These are phyloP conservation scores for Icerya purchasi DNA, from an alignment of 2,888 invertebrate species.

Conservation along the genomic window DNA sequence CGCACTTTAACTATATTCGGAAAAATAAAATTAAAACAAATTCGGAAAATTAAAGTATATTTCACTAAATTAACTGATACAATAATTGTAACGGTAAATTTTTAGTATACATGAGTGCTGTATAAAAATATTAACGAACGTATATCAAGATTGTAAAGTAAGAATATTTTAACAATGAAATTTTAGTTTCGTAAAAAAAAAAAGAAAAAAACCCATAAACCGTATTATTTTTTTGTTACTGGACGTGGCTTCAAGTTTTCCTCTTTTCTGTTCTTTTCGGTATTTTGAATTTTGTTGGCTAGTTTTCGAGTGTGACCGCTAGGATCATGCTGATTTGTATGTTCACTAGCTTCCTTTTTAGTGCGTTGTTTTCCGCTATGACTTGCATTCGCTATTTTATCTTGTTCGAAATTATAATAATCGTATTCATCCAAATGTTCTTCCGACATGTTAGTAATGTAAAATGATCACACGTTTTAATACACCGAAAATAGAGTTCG, in stretches of 20 bases:
- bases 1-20: too few species aligned
- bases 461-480: not conserved
- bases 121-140: too few species aligned
- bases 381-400: conserved; percentile 65
- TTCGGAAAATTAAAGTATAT: too few species aligned
- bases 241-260: conserved; percentile 24
- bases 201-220: too few species aligned
- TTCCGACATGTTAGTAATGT: conserved; percentile 44
- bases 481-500: not conserved
- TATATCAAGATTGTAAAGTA: too few species aligned
- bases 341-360: conserved; percentile 68
- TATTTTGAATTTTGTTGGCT: conserved; percentile 60
- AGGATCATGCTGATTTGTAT: conserved; percentile 81
- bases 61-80: too few species aligned
- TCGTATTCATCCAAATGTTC: conserved; percentile 76
- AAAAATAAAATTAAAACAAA: too few species aligned
- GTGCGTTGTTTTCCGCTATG: conserved; percentile 78
- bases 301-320: conserved; percentile 85
- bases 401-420: conserved; percentile 82
- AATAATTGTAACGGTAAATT: too few species aligned
- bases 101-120: too few species aligned
- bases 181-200: too few species aligned
- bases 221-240: conserved; percentile 13
- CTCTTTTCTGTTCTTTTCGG: conserved; percentile 55
- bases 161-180: too few species aligned